A percentile compares a stretch with the other conserved stretches of the same genome.
phyloP scores from a whole-genome alignment of 1,140 invertebrate species.

The Drosophila lacertosa region DNA sequence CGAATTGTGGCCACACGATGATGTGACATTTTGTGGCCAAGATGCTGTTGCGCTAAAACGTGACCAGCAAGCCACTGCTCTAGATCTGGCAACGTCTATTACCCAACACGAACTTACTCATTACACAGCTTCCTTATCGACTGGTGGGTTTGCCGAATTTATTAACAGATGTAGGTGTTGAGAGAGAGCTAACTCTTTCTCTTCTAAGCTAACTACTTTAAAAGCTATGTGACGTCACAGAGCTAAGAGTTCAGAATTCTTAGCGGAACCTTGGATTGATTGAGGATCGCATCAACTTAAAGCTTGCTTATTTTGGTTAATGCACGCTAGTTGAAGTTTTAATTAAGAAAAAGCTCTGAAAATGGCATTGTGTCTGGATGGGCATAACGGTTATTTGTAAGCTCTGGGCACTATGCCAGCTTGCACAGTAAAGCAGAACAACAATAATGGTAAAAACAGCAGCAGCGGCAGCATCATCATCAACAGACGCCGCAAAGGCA shows the following conservation, averaged over 20 bases:
- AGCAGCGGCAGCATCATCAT: neutral
- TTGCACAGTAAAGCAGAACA: conserved; percentile 11
- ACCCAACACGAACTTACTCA: neutral
- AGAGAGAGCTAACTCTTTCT: too few relatives aligned
- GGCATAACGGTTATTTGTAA: conserved; percentile 33
- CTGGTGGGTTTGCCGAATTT: neutral
- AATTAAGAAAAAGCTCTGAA: conserved; percentile 39
- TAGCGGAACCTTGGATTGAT: too few relatives aligned
- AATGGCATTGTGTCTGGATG: conserved; percentile 1
- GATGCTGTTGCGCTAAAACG: conserved; percentile 14
- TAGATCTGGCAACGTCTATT: conserved; percentile 1
- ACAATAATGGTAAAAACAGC: conserved; percentile 26
- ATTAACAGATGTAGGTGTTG: neutral
- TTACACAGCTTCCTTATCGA: neutral
- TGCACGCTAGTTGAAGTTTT: conserved; percentile 20
- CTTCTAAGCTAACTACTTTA: too few relatives aligned
- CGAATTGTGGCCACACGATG: conserved; percentile 36
- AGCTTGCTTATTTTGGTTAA: too few relatives aligned
- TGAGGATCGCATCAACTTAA: neutral
- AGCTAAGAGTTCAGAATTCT: too few relatives aligned
- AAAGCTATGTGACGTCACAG: too few relatives aligned
- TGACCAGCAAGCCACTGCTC: conserved; percentile 8
- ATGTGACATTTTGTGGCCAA: conserved; percentile 56
- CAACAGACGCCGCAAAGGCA: conserved; percentile 14
- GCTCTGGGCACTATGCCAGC: conserved; percentile 39